These are phyloP conservation scores for Lepus americanus DNA, from an alignment of 2,113 vertebrate species.

Conservation along the genomic window DNA sequence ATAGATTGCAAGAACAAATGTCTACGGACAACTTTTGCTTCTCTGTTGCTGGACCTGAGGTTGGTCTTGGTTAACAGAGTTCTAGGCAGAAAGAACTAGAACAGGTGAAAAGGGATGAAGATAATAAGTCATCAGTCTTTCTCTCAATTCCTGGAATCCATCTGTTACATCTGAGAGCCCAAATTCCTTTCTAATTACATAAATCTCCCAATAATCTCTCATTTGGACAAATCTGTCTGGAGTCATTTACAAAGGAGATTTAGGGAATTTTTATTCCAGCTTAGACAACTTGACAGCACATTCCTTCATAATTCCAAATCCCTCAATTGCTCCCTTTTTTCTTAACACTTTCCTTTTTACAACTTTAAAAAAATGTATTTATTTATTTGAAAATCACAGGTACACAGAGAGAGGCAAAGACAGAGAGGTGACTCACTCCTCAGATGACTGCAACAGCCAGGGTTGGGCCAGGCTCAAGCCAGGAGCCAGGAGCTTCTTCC, in stretches of 20 bases:
- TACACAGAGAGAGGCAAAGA: no score
- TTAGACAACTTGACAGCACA: not conserved
- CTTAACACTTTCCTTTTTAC: not conserved
- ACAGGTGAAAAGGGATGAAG: not conserved
- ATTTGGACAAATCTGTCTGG: not conserved
- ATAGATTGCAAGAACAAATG: no score
- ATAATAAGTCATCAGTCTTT: accelerated
- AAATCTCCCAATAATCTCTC: not conserved
- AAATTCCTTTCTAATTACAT: not conserved
- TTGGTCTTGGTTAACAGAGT: not conserved
- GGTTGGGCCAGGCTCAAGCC: no score
- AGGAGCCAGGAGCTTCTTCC: no score
- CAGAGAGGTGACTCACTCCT: no score
- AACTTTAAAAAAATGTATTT: not conserved
- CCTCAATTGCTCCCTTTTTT: not conserved
- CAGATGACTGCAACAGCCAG: no score
- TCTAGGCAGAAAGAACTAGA: not conserved
- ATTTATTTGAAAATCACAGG: no score
- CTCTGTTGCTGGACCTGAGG: not conserved
- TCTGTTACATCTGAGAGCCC: no score
- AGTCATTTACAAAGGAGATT: not conserved
- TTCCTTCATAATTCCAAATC: not conserved
- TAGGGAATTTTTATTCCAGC: not conserved
- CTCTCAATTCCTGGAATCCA: accelerated
- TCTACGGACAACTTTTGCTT: accelerated